phyloP scores from a whole-genome alignment of 1,140 invertebrate species.

The Pinna nobilis region DNA sequence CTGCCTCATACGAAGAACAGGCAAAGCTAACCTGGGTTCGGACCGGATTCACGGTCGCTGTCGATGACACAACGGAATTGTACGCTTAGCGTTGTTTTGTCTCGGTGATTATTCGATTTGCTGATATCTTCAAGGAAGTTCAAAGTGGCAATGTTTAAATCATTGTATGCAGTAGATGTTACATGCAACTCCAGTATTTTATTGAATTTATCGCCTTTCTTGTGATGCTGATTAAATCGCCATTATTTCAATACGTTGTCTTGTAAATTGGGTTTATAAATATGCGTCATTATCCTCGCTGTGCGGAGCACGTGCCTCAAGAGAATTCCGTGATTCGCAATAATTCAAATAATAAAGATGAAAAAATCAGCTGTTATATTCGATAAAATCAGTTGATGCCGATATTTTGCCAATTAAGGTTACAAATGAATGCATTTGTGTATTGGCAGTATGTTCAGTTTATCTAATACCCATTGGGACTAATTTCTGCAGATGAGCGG shows the following conservation, averaged over 20 bases:
- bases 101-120: no score
- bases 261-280: background rate
- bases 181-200: no score
- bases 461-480: conserved; percentile 28
- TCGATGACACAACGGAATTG: no score
- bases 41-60: no score
- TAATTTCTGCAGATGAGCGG: conserved; percentile 22
- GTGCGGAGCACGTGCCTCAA: background rate
- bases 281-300: background rate
- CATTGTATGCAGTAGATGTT: no score
- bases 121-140: no score
- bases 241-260: background rate
- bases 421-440: conserved; percentile 13
- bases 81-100: no score
- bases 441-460: conserved; percentile 8
- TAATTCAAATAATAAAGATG: conserved; percentile 23
- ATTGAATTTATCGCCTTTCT: background rate
- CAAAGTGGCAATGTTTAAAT: no score
- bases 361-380: conserved; percentile 17
- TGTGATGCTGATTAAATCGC: background rate
- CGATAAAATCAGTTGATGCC: conserved; percentile 24
- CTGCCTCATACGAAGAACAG: no score
- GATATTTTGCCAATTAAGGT: conserved; percentile 29
- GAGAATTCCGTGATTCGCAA: conserved; percentile 10
- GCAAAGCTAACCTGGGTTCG: no score